Evolutionary conservation across 2,888 invertebrate genomes (phyloP), one percentile per base, ranked within the genome.

Genomic region (Metalampra italica): DNA sequence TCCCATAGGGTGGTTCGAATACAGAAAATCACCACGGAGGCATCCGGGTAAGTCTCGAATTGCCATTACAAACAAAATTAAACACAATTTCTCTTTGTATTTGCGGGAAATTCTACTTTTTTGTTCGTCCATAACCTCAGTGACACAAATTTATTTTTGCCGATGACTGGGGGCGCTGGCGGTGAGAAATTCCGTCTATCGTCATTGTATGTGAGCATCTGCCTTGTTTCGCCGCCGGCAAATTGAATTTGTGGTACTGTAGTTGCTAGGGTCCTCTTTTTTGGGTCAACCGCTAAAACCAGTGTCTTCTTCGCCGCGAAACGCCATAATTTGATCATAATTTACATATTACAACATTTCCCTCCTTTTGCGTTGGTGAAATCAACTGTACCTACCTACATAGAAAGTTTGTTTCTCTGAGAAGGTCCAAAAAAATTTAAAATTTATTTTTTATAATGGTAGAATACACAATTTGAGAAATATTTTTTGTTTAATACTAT

Each of bases 201-300:
- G 22, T 22, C 22, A 22, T 22, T 22, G 22, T 22, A 22, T 22
- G 3, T 22, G 22, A 22, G 22, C 36, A 2, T 12, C 11, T 36
- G 7, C 12, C 38, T 14, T 52, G 47, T 51, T 55, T 49, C 39
- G 30, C 9, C 30, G n/a, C 36, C 14, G 29, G 42, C 29, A 42
- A 42, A 9, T 11, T 29, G 15, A 40, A 9, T 14, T 46, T 36
- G n/a, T 36, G n/a, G 11, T n/a, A 36, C 32, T n/a, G n/a, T 36
- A 30, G 66, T 66, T 63, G 57, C 60, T 65, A 71, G 38, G 64
- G 63, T 50, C 52, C 54, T 53, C 57, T 57, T 75, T 82, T 87
- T 79, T 78, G 72, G 82, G 88, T 84, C 85, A 86, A 72, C 75
- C 79, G 80, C 76, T 75, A 82, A 82, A 83, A 75, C 78, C 82